Conservation (phyloP, 2,113 vertebrate species). For the Crotalus viridis region DNA sequence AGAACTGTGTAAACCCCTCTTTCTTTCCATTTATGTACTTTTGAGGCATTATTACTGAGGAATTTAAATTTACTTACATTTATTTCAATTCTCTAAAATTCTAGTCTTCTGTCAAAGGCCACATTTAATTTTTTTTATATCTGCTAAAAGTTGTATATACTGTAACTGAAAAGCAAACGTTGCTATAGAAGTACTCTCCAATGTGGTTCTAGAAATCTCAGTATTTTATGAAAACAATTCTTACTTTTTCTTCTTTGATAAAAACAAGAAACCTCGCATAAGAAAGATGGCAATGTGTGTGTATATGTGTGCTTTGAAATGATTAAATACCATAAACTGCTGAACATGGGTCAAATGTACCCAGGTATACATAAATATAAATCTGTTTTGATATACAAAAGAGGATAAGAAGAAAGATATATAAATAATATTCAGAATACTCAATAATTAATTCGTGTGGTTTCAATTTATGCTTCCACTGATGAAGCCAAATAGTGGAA, state of each 20-base stretch:
- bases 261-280: not conserved
- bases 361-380: not conserved
- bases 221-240: not conserved
- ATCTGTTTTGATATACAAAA: not conserved
- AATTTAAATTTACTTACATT: not conserved
- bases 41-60: not conserved
- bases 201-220: not conserved
- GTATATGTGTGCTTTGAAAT: not conserved
- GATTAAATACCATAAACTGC: not conserved
- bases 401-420: not conserved
- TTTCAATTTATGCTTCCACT: not conserved
- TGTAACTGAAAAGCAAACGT: not conserved
- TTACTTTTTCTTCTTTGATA: not conserved
- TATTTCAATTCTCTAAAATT: not conserved
- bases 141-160: not conserved
- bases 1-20: not conserved
- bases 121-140: not conserved
- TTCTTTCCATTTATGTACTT: not conserved
- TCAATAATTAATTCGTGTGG: not conserved
- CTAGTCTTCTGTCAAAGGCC: not conserved
- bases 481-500: not conserved
- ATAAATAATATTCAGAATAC: not conserved
- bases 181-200: not conserved
- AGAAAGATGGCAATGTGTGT: not conserved
- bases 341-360: not conserved